phyloP scores from a whole-genome alignment of 2,888 invertebrate genomes.

The Drosophila robusta region DNA sequence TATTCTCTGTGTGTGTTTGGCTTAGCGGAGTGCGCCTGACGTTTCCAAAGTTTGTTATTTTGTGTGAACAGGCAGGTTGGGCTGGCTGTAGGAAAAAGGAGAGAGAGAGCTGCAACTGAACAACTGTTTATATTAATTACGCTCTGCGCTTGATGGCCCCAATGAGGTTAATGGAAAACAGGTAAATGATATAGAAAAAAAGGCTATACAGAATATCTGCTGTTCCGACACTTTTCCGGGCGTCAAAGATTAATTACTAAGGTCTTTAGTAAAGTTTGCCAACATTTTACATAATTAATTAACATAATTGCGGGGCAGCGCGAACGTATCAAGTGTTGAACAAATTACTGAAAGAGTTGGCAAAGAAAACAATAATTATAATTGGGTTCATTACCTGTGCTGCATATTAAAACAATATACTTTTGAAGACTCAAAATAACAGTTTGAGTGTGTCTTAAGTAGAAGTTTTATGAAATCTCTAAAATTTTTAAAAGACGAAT shows the following conservation, averaged over 20 bases:
- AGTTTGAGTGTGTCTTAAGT: too few species aligned
- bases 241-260: constrained; percentile 43
- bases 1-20: background rate
- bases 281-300: constrained; percentile 44
- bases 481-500: too few species aligned
- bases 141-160: constrained; percentile 15
- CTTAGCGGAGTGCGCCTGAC: constrained; percentile 34
- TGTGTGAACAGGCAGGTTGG: constrained; percentile 5
- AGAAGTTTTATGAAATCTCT: too few species aligned
- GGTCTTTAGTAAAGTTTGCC: constrained; percentile 40
- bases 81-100: background rate
- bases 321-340: constrained; percentile 12
- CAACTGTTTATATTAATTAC: constrained; percentile 46
- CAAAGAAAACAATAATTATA: background rate
- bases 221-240: constrained; percentile 16
- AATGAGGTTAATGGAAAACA: constrained; percentile 23
- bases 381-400: constrained; percentile 13
- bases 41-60: constrained; percentile 46
- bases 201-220: background rate
- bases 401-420: too few species aligned
- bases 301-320: constrained; percentile 5
- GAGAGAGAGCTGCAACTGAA: constrained; percentile 10
- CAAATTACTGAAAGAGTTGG: constrained; percentile 1
- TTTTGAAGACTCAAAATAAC: too few species aligned
- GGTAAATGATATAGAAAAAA: constrained; percentile 7